phyloP scores from a whole-genome alignment of 2,113 vertebrate species.

The Trichomycterus rosablanca region DNA sequence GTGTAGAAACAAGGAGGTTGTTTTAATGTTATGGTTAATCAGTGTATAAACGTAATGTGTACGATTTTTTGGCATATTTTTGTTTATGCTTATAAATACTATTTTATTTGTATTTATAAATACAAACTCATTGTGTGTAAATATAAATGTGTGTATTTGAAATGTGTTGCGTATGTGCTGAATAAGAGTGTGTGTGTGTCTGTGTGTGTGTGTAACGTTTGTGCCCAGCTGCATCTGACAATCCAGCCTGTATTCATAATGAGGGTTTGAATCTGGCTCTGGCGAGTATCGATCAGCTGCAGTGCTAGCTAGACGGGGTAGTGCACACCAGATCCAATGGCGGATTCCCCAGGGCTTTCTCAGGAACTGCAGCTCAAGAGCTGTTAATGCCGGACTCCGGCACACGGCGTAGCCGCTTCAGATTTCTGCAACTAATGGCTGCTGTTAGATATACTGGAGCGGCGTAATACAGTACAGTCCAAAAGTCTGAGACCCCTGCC shows the following conservation, averaged over 20 bases:
- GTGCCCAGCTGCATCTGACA: neutral
- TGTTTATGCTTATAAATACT: too few species aligned
- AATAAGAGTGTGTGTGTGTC: too few species aligned
- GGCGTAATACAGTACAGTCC: conserved; percentile 13
- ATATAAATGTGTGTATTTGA: too few species aligned
- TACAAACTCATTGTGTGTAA: too few species aligned
- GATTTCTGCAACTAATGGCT: conserved; percentile 37
- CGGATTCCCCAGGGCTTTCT: conserved; percentile 28
- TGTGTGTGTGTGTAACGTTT: too few species aligned
- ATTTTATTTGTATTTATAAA: too few species aligned
- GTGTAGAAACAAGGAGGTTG: too few species aligned
- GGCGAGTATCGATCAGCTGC: conserved; percentile 32
- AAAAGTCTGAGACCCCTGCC: conserved; percentile 11
- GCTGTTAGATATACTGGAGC: conserved; percentile 22
- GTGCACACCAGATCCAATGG: conserved; percentile 35
- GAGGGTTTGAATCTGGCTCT: conserved; percentile 25
- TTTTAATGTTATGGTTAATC: too few species aligned
- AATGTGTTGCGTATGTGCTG: too few species aligned
- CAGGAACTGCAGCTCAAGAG: conserved; percentile 36
- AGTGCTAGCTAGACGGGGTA: conserved; percentile 25
- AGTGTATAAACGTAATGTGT: too few species aligned
- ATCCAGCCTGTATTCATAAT: conserved; percentile 19
- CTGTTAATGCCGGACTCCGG: conserved; percentile 28
- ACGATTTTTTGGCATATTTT: too few species aligned
- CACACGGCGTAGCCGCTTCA: conserved; percentile 33